phyloP scores from a whole-genome alignment of 2,113 vertebrate genomes.

The Apeltes quadracus region DNA sequence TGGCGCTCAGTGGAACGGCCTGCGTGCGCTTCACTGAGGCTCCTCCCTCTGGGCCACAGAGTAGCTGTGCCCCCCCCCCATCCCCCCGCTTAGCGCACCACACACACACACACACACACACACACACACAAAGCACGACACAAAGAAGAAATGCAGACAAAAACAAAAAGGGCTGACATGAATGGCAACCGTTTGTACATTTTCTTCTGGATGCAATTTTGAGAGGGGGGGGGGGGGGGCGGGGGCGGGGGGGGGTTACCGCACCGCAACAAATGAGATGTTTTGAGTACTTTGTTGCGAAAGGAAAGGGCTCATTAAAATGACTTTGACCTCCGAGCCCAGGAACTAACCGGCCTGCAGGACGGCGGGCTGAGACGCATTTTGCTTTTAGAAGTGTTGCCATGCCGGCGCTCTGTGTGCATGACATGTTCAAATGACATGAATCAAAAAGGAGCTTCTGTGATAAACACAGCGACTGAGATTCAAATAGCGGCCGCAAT shows the following conservation, averaged over 20 bases:
- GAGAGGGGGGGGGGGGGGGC: background rate
- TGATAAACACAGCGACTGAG: conserved; percentile 1
- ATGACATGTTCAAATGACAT: no score
- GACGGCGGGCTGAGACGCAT: conserved; percentile 29
- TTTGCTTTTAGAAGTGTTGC: conserved; percentile 35
- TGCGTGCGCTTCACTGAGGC: conserved; percentile 16
- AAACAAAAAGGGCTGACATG: conserved; percentile 20
- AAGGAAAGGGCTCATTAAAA: conserved; percentile 65
- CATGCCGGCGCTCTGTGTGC: conserved; percentile 8
- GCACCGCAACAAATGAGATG: conserved; percentile 32
- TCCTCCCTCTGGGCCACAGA: conserved; percentile 28
- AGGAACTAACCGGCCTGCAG: conserved; percentile 46
- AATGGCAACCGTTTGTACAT: conserved; percentile 8
- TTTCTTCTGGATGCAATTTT: conserved; percentile 29
- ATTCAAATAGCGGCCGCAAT: background rate
- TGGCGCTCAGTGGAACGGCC: background rate
- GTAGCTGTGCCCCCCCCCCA: conserved; percentile 6
- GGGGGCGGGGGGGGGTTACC: conserved; percentile 1
- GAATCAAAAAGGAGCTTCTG: conserved; percentile 24
- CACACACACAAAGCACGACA: background rate
- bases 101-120: conserved; percentile 10
- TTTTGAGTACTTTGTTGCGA: conserved; percentile 31
- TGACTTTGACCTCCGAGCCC: conserved; percentile 55
- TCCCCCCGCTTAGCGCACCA: conserved; percentile 5
- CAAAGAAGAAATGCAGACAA: background rate